These are phyloP conservation scores for Gryon sp. DNA, from an alignment of 1,140 invertebrate species.

Conservation along the genomic window DNA sequence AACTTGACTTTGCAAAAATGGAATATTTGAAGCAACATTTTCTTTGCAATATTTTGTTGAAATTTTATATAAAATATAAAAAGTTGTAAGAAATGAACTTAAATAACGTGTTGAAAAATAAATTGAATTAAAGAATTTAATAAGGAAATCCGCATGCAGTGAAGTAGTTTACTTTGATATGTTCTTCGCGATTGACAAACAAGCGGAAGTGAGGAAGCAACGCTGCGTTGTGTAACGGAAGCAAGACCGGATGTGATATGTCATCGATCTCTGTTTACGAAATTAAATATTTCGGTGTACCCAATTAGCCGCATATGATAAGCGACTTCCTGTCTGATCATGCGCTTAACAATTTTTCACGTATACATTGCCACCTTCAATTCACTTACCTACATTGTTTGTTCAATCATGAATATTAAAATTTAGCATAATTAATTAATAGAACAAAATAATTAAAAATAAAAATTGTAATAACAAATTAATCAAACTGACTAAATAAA, in stretches of 20 bases:
- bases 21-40: too few relatives aligned
- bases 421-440: too few relatives aligned
- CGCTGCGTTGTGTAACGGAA: conserved; percentile 46
- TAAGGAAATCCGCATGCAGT: too few relatives aligned
- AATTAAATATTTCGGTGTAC: conserved; percentile 54
- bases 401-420: background rate
- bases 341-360: conserved; percentile 10
- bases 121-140: too few relatives aligned
- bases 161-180: conserved; percentile 21
- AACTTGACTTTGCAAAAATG: too few relatives aligned
- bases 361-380: conserved; percentile 5
- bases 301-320: conserved; percentile 58
- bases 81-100: too few relatives aligned
- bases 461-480: too few relatives aligned
- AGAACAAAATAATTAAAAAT: too few relatives aligned
- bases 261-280: conserved; percentile 53
- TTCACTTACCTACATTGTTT: conserved; percentile 2
- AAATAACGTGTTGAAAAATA: too few relatives aligned
- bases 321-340: conserved; percentile 34
- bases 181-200: conserved; percentile 65
- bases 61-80: too few relatives aligned
- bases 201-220: conserved; percentile 72
- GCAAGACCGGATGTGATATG: conserved; percentile 48
- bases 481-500: too few relatives aligned
- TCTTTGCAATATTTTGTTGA: too few relatives aligned